phyloP scores from a whole-genome alignment of 92 coral and sea anemone species.

The Parazoanthus swiftii region DNA sequence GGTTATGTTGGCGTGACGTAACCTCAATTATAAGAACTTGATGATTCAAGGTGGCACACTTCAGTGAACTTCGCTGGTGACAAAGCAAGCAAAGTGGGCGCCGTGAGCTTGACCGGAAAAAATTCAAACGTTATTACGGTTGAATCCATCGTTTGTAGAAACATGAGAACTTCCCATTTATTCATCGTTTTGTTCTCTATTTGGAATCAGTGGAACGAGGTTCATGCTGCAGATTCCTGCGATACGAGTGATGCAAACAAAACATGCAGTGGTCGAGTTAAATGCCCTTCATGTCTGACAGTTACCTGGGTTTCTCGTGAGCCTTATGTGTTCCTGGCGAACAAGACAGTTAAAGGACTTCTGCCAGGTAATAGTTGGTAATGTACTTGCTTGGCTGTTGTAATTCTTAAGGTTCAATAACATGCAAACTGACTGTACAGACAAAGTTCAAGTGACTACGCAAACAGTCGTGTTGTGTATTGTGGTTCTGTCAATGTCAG shows the following conservation, averaged over 20 bases:
- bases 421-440: not conserved
- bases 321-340: constrained; percentile 54
- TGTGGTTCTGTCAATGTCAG: too few species aligned
- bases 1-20: not conserved
- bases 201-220: not conserved
- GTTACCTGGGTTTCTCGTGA: constrained; percentile 69
- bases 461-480: too few species aligned
- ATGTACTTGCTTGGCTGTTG: not conserved
- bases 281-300: constrained; percentile 59
- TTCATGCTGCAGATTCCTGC: not conserved
- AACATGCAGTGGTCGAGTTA: constrained; percentile 18
- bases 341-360: constrained; percentile 53
- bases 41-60: not conserved
- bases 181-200: not conserved
- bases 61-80: constrained; percentile 11
- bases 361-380: constrained; percentile 61
- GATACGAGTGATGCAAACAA: constrained; percentile 1
- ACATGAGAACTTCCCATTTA: not conserved
- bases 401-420: not conserved
- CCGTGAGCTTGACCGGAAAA: not conserved
- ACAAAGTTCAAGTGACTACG: not conserved
- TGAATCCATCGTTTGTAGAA: constrained; percentile 7
- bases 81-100: not conserved
- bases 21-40: not conserved
- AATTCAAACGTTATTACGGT: not conserved